Evolutionary conservation across 2,113 vertebrate species (phyloP), one percentile per base, ranked within the genome.

Genomic region (Chelonoidis abingdonii): DNA sequence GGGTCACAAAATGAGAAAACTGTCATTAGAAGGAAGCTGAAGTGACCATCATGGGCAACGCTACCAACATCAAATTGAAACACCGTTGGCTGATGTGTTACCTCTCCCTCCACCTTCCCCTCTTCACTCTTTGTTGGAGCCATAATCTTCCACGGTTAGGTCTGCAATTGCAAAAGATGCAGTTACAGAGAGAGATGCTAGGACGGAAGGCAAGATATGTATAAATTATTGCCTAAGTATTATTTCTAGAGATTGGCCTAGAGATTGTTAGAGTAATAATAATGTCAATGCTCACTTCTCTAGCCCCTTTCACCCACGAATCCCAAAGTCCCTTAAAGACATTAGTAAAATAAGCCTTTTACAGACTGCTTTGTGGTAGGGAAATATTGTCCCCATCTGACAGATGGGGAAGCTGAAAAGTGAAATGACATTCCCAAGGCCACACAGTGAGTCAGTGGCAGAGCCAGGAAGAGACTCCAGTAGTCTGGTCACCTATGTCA

Each of bases 321-420:
- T 41, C 72, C 24, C 10, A 11, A 95, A 84, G 4, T 90, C 8
- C 10, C 19, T 49, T 88, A 62, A 8, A 82, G 76, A 49, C 31
- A 47, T 29, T 10, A 89, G 54, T 38, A 91, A 97, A 97, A 52
- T 24, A 92, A 59, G 31, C 10, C 5, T 86, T 96, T 82, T n/a
- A 25, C 11, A 38, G 5, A 10, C 22, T 41, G 65, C 75, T 22
- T 1, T 5, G 29, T 76, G 11, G 69, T 49, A 56, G 41, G 38
- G n/a, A 78, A 79, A 29, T 79, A 35, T 21, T 87, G 41, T n/a
- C 29, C 21, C 44, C 22, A 50, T 86, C 88, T 83, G 5, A 76
- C 22, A 76, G 69, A 22, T 41, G 84, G 83, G 54, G 21, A 81
- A 50, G 47, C 13, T 83, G 38, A 84, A 65, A n/a, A 93, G n/a